Evolutionary conservation across 2,888 invertebrate species (phyloP).

Genomic region (Tetheella fluctuosa): DNA sequence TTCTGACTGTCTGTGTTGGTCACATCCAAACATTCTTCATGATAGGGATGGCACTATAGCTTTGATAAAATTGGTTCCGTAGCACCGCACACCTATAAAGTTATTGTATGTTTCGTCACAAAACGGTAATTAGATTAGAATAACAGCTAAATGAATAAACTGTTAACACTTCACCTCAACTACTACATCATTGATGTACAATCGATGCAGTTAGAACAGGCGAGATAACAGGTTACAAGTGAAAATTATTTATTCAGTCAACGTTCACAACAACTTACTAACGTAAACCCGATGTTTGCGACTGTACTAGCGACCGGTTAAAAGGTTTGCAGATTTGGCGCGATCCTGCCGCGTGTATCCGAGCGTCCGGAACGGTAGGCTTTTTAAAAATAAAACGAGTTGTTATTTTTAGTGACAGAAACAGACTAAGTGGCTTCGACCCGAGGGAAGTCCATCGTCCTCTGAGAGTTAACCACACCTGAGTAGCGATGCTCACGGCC

Average conservation of each 20-base stretch:
- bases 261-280: constrained; percentile 11
- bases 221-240: constrained; percentile 32
- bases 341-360: constrained; percentile 29
- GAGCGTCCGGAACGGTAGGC: constrained; percentile 50
- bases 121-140: neutral
- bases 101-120: too few relatives aligned
- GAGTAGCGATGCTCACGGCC: constrained; percentile 72
- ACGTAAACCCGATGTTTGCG: constrained; percentile 34
- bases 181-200: neutral
- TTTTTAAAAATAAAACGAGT: constrained; percentile 63
- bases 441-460: constrained; percentile 62
- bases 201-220: constrained; percentile 12
- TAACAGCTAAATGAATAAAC: neutral
- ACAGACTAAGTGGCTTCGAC: constrained; percentile 68
- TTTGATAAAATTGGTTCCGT: constrained; percentile 11
- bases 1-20: too few relatives aligned
- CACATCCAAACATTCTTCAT: constrained; percentile 37
- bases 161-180: neutral
- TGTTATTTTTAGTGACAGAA: constrained; percentile 70
- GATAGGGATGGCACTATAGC: constrained; percentile 36
- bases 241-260: constrained; percentile 39
- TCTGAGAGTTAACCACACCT: constrained; percentile 69
- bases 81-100: too few relatives aligned
- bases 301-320: constrained; percentile 22
- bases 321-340: constrained; percentile 33